A percentile compares a stretch with the other conserved stretches of the same genome.
Conservation (phyloP, 2,797 vertebrate genomes). For the Benthosema pterotum region DNA sequence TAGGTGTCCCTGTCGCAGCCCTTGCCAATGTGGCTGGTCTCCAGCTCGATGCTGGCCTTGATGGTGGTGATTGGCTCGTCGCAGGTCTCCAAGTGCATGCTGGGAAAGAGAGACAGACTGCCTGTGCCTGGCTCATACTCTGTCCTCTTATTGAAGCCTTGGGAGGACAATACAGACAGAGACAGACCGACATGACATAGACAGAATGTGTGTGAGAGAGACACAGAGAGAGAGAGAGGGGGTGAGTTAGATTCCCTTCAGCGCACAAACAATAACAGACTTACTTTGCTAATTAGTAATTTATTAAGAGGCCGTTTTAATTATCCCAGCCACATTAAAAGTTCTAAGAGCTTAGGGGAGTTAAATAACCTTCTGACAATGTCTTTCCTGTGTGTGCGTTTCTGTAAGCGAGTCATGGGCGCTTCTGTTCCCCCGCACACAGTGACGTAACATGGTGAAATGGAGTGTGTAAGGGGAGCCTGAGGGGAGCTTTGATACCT, state of each 20-base stretch:
- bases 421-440: conserved; percentile 33
- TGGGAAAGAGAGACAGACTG: conserved; percentile 90
- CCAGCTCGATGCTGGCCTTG: conserved; percentile 87
- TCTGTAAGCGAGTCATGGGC: neutral
- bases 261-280: conserved; percentile 11
- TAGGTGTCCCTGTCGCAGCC: conserved; percentile 98
- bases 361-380: conserved; percentile 22
- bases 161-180: conserved; percentile 14
- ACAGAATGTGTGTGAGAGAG: neutral
- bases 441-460: neutral
- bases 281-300: conserved; percentile 30
- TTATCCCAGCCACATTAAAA: conserved; percentile 1
- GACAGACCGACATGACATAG: neutral
- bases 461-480: neutral
- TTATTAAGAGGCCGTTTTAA: conserved; percentile 9
- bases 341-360: conserved; percentile 26
- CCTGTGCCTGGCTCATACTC: conserved; percentile 97
- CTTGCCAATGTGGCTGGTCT: conserved; percentile 97
- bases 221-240: neutral
- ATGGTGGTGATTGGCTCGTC: conserved; percentile 91
- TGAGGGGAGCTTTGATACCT: conserved; percentile 77
- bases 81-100: conserved; percentile 92
- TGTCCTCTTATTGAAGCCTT: conserved; percentile 94
- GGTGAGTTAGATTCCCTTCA: conserved; percentile 31
- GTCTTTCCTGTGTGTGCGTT: conserved; percentile 16